A percentile compares a stretch with the other conserved stretches of the same genome.
Evolutionary conservation across 2,888 invertebrate genomes (phyloP).

Genomic region (Drosophila paranaensis): DNA sequence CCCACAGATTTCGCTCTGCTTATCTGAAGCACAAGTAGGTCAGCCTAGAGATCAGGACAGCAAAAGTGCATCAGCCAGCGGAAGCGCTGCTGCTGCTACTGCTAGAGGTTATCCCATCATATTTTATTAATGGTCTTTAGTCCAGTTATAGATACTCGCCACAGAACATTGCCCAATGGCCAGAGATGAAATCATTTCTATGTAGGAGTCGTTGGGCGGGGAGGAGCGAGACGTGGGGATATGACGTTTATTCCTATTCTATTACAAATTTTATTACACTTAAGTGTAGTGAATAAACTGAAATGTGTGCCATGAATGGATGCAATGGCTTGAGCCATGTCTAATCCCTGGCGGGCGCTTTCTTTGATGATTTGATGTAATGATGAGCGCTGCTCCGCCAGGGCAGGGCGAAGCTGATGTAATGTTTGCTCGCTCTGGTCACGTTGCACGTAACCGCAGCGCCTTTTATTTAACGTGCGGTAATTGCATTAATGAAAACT

Average conservation of each 20-base stretch:
- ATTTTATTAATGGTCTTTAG: slow-evolving; percentile 48
- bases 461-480: slow-evolving; percentile 76
- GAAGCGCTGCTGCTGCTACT: slow-evolving; percentile 40
- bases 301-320: slow-evolving; percentile 62
- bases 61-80: slow-evolving; percentile 59
- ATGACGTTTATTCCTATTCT: slow-evolving; percentile 45
- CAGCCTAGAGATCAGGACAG: slow-evolving; percentile 33
- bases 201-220: slow-evolving; percentile 28
- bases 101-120: slow-evolving; percentile 36
- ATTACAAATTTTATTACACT: slow-evolving; percentile 51
- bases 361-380: slow-evolving; percentile 36
- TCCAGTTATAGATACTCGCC: slow-evolving; percentile 34
- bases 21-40: slow-evolving; percentile 37
- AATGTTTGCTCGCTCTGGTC: slow-evolving; percentile 76
- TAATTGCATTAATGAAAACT: slow-evolving; percentile 78
- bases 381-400: slow-evolving; percentile 41
- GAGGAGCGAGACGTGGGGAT: neutral
- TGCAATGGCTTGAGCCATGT: slow-evolving; percentile 53
- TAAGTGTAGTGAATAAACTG: slow-evolving; percentile 32
- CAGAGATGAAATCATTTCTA: slow-evolving; percentile 63
- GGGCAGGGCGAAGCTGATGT: slow-evolving; percentile 57
- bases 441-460: slow-evolving; percentile 77
- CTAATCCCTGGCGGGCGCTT: slow-evolving; percentile 55
- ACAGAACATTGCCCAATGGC: slow-evolving; percentile 50
- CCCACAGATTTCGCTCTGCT: slow-evolving; percentile 38